Evolutionary conservation across 2,113 vertebrate genomes (phyloP).

Genomic region (Trachemys scripta): DNA sequence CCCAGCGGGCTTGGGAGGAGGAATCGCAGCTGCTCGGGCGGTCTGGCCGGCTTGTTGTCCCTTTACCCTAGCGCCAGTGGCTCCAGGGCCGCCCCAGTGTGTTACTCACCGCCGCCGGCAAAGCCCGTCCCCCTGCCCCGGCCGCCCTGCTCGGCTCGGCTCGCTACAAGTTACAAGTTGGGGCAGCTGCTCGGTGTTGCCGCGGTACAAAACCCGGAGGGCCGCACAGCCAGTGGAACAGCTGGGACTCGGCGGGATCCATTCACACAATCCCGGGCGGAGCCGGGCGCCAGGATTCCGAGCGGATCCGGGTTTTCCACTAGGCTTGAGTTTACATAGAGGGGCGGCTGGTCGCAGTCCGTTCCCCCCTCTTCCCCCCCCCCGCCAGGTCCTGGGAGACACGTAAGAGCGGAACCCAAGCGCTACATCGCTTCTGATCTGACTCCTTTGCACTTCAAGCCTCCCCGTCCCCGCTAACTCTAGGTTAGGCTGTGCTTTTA

Average conservation of each 20-base stretch:
- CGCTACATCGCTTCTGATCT: not conserved
- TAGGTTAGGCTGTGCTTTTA: accelerated
- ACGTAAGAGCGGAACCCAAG: not conserved
- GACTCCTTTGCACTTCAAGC: not conserved
- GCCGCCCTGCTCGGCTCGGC: not conserved
- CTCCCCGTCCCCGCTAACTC: too few relatives aligned
- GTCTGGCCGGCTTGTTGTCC: not conserved
- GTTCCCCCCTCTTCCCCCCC: too few relatives aligned
- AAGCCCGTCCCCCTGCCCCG: not conserved
- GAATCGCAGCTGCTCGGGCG: not conserved
- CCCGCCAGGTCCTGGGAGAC: not conserved
- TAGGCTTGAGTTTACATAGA: not conserved
- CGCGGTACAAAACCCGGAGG: not conserved
- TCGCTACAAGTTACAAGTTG: not conserved
- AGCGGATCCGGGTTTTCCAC: not conserved
- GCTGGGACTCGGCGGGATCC: not conserved
- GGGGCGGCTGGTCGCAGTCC: not conserved
- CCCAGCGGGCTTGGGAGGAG: not conserved
- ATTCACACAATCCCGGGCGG: not conserved
- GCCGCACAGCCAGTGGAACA: not conserved
- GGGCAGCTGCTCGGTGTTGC: not conserved
- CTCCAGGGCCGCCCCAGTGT: too few relatives aligned
- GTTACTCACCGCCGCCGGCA: not conserved
- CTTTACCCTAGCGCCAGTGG: not conserved
- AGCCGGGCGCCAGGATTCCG: not conserved